Evolutionary conservation across 2,113 vertebrate species (phyloP).

Genomic region (Mesocricetus auratus): DNA sequence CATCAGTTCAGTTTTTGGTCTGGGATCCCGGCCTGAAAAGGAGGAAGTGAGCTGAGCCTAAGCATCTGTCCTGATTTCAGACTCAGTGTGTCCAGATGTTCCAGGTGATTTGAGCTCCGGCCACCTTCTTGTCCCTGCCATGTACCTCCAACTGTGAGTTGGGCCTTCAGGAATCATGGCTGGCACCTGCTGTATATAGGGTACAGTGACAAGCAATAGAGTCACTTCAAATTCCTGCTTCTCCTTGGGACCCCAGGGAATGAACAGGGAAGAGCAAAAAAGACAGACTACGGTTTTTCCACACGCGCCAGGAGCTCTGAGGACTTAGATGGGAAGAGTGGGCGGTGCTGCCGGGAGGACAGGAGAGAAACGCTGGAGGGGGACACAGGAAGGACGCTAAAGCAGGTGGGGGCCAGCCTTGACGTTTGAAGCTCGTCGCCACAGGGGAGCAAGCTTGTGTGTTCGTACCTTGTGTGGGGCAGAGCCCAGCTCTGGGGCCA

Average conservation of each 20-base stretch:
- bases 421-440: background rate
- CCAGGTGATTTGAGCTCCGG: background rate
- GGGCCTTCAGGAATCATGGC: background rate
- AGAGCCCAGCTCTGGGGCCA: background rate
- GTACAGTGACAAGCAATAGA: background rate
- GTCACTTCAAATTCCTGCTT: background rate
- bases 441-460: background rate
- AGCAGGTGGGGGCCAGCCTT: background rate
- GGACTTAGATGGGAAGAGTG: background rate
- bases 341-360: background rate
- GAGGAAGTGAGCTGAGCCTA: background rate
- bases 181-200: background rate
- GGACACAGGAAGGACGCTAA: background rate
- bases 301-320: background rate
- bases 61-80: background rate
- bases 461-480: background rate
- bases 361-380: accelerated
- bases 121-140: background rate
- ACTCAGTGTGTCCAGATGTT: background rate
- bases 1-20: background rate
- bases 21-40: background rate
- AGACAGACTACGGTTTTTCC: background rate
- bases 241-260: background rate
- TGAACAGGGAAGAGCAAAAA: background rate
- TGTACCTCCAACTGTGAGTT: background rate